Evolutionary conservation across 1,140 invertebrate genomes (phyloP), one percentile per base, ranked within the genome.

Genomic region (Neomicropteryx cornuta): DNA sequence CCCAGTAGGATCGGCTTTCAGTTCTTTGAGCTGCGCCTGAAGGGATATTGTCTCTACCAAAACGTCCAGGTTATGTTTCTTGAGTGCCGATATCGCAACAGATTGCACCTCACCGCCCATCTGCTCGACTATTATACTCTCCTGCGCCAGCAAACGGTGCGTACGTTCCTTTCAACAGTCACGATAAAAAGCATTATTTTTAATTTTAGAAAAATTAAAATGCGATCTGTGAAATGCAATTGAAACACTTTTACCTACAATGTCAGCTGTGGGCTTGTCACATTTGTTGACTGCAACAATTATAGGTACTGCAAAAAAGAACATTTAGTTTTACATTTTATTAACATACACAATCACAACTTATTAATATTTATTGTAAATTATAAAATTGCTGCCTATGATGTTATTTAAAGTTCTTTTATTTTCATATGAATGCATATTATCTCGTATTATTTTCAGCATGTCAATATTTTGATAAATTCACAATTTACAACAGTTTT

Each of bases 251-350:
- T n/a, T 68, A 72, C 76, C 70, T 76, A 86, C 83, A 66, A 90
- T 76, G 72, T 97, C 75, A 40, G 85, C 86, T 53, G 77, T 75
- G 33, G 79, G 77, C 55, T 94, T 93, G 64, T 99, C 97, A 48
- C 97, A 93, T 74, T 99, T 99, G 63, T 99, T 99, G 32, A 99
- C 84, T n/a, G 96, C 96, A 32, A 99, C 90, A 50, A 99, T 81
- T 3, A 99, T 85, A 0, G 94, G 93, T 46, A 98, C 91, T 81
- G 67, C 17, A 74, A 74, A 62, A 51, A 51, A 49, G 50, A 45
- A 53, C 35, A 39, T 18, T 18, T n/a, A 33, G 13, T 19, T 5
- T 31, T n/a, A 36, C 6, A 21, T 4, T 38, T 43, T 45, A 38
- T 3, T 27, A 33, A 31, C 27, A n/a, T 27, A 13, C 5, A 27